Base-by-base conservation (phyloP, 1,140 invertebrate species). In the Colletes gigas region DNA sequence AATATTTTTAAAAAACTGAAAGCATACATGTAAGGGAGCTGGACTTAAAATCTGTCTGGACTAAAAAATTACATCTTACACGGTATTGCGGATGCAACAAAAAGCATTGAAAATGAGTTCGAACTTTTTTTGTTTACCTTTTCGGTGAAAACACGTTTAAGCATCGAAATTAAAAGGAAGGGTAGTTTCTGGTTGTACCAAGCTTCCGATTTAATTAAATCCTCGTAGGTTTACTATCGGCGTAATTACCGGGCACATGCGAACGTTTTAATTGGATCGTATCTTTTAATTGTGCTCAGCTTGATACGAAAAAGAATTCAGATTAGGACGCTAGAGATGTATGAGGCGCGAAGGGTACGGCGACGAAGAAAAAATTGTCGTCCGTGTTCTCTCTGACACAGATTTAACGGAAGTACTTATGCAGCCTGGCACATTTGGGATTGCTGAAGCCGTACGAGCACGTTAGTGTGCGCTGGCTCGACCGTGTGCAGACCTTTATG, bases 391-490 rank as follows among this genome's bases (percentile, higher is more conserved):
- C 60, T 68, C 76, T 81, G 68, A 81, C 83, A 65, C 68, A 81
- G 70, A 84, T 85, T 84, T 78, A 78, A 66, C 68, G 60, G 75
- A 71, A 82, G 75, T 52, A 41, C 75, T 82, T 77, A 76, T 77
- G 63, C 54, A 83, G 70, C 67, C 57, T 7, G 30, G 44, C 59
- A 73, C 63, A 68, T 77, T 83, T 50, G 60, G 47, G 62, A 83
- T 72, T 59, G 67, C 52, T 17, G 73, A 73, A 81, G 55, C 79
- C 66, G 60, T 21, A 66, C 47, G 52, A 54, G 60, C n/a, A 0
- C 47, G 15, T 44, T 57, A 57, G 62, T 41, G 30, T 17, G 39
- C 30, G 30, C 19, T 14, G 30, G 4, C 14, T 17, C 80, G 19
- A 57, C 55, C 52, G n/a, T 67, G 57, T 9, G 74, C 63, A n/a